phyloP scores from a whole-genome alignment of 2,888 invertebrate genomes.

The Carcina quercana region DNA sequence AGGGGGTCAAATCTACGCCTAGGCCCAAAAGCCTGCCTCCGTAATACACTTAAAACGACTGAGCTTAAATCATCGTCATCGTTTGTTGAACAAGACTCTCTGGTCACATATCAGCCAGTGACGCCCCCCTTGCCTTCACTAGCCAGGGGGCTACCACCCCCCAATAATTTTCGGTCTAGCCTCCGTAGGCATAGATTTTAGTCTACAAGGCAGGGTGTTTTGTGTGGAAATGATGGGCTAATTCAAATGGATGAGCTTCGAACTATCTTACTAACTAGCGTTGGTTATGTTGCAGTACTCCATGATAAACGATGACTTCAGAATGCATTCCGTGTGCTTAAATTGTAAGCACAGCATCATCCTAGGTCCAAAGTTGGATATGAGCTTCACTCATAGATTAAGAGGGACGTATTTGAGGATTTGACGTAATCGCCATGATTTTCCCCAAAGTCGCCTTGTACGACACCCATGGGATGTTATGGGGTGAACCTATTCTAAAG shows the following conservation, averaged over 20 bases:
- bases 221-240: conserved; percentile 34
- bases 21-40: conserved; percentile 65
- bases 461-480: too few relatives aligned
- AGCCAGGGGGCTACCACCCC: conserved; percentile 19
- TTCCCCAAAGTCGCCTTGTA: too few relatives aligned
- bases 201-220: conserved; percentile 57
- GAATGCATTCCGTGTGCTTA: too few relatives aligned
- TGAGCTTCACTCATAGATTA: too few relatives aligned
- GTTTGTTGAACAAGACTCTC: conserved; percentile 75
- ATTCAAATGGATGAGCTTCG: conserved; percentile 24
- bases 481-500: too few relatives aligned
- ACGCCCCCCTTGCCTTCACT: conserved; percentile 29
- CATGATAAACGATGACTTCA: too few relatives aligned
- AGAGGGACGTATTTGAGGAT: too few relatives aligned
- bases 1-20: conserved; percentile 65
- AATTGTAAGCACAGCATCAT: too few relatives aligned
- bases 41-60: conserved; percentile 74
- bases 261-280: too few relatives aligned
- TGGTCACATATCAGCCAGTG: conserved; percentile 70
- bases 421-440: too few relatives aligned
- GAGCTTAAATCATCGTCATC: conserved; percentile 74
- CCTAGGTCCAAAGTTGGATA: too few relatives aligned
- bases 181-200: conserved; percentile 62
- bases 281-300: too few relatives aligned
- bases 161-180: conserved; percentile 61